A percentile compares a stretch with the other conserved stretches of the same genome.
phyloP scores from a whole-genome alignment of 2,113 vertebrate species.

The Crotalus horridus region DNA sequence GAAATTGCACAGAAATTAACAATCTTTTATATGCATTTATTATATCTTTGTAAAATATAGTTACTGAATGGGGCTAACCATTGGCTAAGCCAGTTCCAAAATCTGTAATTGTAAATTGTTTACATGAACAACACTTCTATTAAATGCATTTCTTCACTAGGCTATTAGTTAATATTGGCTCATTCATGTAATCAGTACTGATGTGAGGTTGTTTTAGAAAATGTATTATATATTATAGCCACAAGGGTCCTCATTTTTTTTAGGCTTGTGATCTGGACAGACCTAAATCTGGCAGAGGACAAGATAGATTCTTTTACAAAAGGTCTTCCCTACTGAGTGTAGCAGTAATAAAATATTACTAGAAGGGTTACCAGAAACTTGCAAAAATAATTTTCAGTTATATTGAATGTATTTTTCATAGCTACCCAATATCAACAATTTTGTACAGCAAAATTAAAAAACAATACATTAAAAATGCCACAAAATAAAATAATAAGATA shows the following conservation, averaged over 20 bases:
- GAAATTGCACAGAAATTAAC: neutral
- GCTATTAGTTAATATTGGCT: neutral
- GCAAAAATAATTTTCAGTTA: neutral
- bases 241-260: neutral
- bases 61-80: neutral
- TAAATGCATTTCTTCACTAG: neutral
- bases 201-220: neutral
- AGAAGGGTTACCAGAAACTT: neutral
- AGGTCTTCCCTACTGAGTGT: neutral
- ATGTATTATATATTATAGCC: neutral
- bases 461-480: neutral
- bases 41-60: neutral
- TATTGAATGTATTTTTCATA: neutral
- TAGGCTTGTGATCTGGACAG: neutral
- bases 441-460: neutral
- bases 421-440: neutral
- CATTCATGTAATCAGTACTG: neutral
- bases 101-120: neutral
- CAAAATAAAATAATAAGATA: neutral
- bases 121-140: neutral
- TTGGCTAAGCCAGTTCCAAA: neutral
- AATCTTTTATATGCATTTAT: neutral
- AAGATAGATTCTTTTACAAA: neutral
- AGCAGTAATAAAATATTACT: neutral
- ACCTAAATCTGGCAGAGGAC: neutral